Evolutionary conservation across 2,113 vertebrate genomes (phyloP).

Genomic region (Zootoca vivipara): DNA sequence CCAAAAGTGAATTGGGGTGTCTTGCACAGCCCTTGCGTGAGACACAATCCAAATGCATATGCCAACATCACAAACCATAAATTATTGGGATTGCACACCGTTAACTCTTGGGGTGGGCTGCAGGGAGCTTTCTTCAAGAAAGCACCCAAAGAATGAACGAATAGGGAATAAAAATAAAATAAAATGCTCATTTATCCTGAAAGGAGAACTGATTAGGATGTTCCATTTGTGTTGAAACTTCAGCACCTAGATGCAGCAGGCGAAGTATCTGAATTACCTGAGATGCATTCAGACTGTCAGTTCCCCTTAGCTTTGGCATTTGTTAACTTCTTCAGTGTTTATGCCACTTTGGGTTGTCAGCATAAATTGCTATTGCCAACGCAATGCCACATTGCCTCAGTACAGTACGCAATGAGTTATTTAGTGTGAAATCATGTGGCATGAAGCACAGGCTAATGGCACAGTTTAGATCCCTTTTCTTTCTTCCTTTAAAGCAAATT

Average conservation of each 20-base stretch:
- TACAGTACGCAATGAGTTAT: background rate
- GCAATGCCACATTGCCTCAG: accelerated
- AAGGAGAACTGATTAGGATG: background rate
- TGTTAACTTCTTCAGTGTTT: background rate
- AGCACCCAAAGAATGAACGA: background rate
- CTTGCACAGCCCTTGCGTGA: no score
- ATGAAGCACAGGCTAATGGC: background rate
- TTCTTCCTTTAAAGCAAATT: background rate
- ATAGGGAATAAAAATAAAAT: background rate
- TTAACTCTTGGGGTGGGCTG: background rate
- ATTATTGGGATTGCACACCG: background rate
- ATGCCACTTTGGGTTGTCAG: background rate
- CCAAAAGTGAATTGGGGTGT: no score
- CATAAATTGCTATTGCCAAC: background rate
- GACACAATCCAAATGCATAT: background rate
- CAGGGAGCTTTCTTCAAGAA: background rate
- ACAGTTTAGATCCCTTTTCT: background rate
- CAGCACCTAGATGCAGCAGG: background rate
- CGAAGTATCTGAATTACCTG: background rate
- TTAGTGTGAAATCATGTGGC: background rate
- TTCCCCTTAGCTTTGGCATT: accelerated
- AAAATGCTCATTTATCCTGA: accelerated
- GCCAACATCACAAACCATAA: background rate
- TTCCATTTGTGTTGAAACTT: background rate
- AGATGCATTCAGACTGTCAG: background rate